These are phyloP conservation scores for Sympetrum striolatum DNA, from an alignment of 2,888 invertebrate species.

Conservation along the genomic window DNA sequence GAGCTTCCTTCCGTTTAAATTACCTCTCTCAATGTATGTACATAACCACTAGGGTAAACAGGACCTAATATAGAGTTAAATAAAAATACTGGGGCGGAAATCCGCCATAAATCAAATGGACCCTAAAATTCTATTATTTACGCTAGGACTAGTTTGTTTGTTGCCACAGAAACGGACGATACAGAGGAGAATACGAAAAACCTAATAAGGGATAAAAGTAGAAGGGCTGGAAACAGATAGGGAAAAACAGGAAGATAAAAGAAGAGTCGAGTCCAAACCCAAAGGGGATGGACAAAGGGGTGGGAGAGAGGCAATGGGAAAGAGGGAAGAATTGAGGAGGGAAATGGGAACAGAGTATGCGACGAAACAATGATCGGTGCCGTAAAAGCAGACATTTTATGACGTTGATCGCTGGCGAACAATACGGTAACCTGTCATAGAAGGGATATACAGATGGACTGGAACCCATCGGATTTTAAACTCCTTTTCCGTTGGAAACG, in stretches of 20 bases:
- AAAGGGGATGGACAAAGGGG: too few species aligned
- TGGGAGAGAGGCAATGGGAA: background rate
- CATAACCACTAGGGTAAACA: too few species aligned
- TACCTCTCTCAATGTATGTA: too few species aligned
- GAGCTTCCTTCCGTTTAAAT: too few species aligned
- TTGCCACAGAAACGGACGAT: background rate
- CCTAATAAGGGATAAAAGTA: background rate
- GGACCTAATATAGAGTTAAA: too few species aligned
- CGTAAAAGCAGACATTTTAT: constrained; percentile 3
- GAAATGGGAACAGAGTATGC: background rate
- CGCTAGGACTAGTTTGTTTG: too few species aligned
- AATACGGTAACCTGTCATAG: constrained; percentile 35
- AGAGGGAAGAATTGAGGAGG: background rate
- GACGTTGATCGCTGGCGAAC: constrained; percentile 29
- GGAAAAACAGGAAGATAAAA: background rate
- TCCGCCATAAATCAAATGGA: too few species aligned
- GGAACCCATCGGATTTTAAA: constrained; percentile 4
- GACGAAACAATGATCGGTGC: constrained; percentile 16
- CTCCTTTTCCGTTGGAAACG: background rate
- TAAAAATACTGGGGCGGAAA: too few species aligned
- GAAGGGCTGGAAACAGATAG: background rate
- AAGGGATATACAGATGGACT: constrained; percentile 37
- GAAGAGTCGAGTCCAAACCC: background rate
- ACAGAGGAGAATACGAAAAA: background rate
- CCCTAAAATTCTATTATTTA: too few species aligned